Conservation (phyloP, 64 coral and sea anemone genomes). For the Cladopsammia gracilis region DNA sequence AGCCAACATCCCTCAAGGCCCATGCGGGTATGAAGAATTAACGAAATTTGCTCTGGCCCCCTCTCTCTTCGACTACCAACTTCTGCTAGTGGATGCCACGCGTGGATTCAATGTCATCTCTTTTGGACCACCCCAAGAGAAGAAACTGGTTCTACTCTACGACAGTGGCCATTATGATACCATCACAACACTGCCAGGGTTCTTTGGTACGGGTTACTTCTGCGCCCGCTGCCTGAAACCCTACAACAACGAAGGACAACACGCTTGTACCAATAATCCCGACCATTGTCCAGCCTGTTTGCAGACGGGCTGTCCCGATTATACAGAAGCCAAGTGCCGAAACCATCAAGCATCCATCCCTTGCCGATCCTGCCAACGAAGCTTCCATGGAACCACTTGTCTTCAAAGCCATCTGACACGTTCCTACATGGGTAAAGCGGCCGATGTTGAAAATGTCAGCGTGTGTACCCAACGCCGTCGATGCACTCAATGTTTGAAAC, state of each 20-base stretch:
- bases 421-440: not conserved
- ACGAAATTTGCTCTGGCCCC: not conserved
- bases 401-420: not conserved
- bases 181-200: not conserved
- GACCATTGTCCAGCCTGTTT: not conserved
- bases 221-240: not conserved
- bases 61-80: not conserved
- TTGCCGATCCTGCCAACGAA: not conserved
- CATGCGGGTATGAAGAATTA: slow-evolving; percentile 28
- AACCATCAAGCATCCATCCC: not conserved
- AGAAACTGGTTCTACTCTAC: not conserved
- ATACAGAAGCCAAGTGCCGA: not conserved
- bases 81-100: not conserved
- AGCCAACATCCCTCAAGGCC: not conserved
- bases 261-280: not conserved
- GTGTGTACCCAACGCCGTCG: not conserved
- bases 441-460: not conserved
- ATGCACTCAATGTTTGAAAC: not conserved
- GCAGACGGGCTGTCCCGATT: not conserved
- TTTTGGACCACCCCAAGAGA: not conserved
- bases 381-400: not conserved
- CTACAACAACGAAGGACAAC: not conserved
- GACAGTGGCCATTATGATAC: not conserved
- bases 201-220: not conserved
- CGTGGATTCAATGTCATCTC: not conserved